phyloP scores from a whole-genome alignment of 2,797 vertebrate species.

The Rhinogobio ventralis region DNA sequence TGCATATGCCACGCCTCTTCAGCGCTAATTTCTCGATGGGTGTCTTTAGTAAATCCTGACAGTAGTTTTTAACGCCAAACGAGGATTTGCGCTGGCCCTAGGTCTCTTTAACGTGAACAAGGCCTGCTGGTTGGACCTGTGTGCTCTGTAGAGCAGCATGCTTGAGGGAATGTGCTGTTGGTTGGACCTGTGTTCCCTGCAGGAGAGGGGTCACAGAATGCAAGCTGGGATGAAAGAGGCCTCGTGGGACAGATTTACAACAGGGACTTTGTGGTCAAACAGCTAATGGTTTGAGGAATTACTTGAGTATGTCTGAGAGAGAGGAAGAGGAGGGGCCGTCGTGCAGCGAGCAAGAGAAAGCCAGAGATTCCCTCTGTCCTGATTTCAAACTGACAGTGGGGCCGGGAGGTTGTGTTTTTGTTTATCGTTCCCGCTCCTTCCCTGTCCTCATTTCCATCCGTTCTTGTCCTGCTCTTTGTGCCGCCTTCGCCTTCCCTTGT shows the following conservation, averaged over 20 bases:
- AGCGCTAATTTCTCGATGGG: too few relatives aligned
- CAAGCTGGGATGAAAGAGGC: constrained; percentile 53
- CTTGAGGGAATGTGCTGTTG: constrained; percentile 3
- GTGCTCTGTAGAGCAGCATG: not conserved
- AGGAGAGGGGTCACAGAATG: constrained; percentile 36
- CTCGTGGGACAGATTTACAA: constrained; percentile 61
- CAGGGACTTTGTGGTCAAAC: constrained; percentile 59
- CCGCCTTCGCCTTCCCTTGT: not conserved
- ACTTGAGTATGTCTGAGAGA: constrained; percentile 43
- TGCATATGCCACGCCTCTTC: too few relatives aligned
- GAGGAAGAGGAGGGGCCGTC: constrained; percentile 22
- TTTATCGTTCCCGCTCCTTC: constrained; percentile 28
- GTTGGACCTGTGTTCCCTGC: constrained; percentile 28
- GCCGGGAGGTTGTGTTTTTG: constrained; percentile 18
- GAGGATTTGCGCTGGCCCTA: not conserved
- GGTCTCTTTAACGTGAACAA: not conserved
- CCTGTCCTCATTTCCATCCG: constrained; percentile 28
- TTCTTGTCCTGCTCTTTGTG: not conserved
- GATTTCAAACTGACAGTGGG: constrained; percentile 33
- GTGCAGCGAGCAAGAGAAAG: constrained; percentile 17
- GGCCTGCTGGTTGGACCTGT: constrained; percentile 6
- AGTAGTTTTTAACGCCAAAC: too few relatives aligned
- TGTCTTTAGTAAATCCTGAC: too few relatives aligned
- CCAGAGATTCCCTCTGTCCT: constrained; percentile 8
- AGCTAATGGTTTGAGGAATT: constrained; percentile 60